A percentile compares a stretch with the other conserved stretches of the same genome.
These are phyloP conservation scores for Empis livida DNA, from an alignment of 2,888 invertebrate species.

Conservation along the genomic window DNA sequence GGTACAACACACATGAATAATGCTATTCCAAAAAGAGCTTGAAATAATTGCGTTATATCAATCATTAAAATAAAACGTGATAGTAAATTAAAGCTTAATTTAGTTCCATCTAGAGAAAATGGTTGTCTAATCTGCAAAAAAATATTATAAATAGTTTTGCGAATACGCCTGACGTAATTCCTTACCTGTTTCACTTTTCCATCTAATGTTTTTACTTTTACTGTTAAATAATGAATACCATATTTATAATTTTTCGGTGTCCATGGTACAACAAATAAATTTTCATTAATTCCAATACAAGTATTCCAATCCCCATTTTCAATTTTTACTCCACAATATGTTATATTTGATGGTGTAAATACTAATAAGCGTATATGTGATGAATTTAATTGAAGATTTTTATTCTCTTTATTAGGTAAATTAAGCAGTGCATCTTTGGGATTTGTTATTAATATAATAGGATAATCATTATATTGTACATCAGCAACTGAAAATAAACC, in stretches of 20 bases:
- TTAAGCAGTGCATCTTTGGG: slow-evolving; percentile 72
- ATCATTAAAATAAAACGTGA: slow-evolving; percentile 65
- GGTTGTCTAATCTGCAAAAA: slow-evolving; percentile 40
- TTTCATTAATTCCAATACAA: slow-evolving; percentile 48
- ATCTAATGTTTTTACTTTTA: slow-evolving; percentile 44
- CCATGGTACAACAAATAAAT: slow-evolving; percentile 64
- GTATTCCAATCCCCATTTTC: slow-evolving; percentile 49
- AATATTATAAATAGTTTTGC: background rate
- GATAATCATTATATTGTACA: slow-evolving; percentile 63
- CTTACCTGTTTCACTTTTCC: slow-evolving; percentile 40
- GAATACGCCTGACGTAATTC: too few species aligned
- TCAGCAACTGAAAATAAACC: slow-evolving; percentile 79
- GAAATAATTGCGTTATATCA: slow-evolving; percentile 57
- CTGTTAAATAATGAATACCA: slow-evolving; percentile 49
- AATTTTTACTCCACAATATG: slow-evolving; percentile 52
- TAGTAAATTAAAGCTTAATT: slow-evolving; percentile 49
- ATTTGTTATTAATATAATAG: slow-evolving; percentile 71
- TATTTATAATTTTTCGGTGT: slow-evolving; percentile 46
- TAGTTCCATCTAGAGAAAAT: slow-evolving; percentile 65
- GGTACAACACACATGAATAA: slow-evolving; percentile 50
- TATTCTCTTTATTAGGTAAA: slow-evolving; percentile 61
- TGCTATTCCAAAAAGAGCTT: slow-evolving; percentile 50
- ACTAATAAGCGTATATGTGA: slow-evolving; percentile 70
- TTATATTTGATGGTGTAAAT: slow-evolving; percentile 55
- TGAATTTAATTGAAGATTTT: slow-evolving; percentile 39